A percentile compares a stretch with the other conserved stretches of the same genome.
These are phyloP conservation scores for Leucosticte australis DNA, from an alignment of 2,113 vertebrate species.

Conservation along the genomic window DNA sequence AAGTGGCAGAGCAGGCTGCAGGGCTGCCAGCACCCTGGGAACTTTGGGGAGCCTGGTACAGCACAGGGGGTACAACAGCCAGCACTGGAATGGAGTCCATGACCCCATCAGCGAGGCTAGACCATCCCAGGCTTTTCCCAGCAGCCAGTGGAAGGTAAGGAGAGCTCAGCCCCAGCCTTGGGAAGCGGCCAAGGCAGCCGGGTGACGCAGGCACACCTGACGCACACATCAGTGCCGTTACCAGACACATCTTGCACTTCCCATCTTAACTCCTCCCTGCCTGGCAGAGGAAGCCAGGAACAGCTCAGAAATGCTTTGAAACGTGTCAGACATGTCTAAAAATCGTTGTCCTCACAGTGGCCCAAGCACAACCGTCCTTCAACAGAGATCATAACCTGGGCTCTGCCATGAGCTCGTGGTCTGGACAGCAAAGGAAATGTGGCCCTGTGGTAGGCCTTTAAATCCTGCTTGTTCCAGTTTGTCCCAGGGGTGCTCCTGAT, in stretches of 20 bases:
- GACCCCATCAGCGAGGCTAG: fast-evolving
- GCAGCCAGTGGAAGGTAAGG: background rate
- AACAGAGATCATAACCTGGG: background rate
- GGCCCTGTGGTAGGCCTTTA: background rate
- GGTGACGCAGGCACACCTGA: conserved; percentile 40
- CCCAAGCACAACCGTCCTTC: background rate
- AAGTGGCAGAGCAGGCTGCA: background rate
- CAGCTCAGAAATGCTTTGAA: background rate
- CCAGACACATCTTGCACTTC: background rate
- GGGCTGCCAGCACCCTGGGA: background rate
- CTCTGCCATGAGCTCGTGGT: fast-evolving
- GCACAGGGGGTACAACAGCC: background rate
- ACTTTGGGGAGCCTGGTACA: fast-evolving
- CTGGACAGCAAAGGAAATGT: background rate
- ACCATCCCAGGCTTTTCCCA: background rate
- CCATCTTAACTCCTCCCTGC: conserved; percentile 36
- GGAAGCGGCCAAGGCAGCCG: background rate
- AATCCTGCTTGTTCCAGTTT: background rate
- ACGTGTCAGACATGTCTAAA: fast-evolving
- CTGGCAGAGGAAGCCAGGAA: background rate
- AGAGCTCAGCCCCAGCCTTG: background rate
- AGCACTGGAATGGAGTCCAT: fast-evolving
- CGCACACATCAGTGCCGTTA: background rate
- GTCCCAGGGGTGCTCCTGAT: background rate
- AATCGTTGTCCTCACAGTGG: background rate